Evolutionary conservation across 2,888 invertebrate species (phyloP), one percentile per base, ranked within the genome.

Genomic region (Melieria omissa): DNA sequence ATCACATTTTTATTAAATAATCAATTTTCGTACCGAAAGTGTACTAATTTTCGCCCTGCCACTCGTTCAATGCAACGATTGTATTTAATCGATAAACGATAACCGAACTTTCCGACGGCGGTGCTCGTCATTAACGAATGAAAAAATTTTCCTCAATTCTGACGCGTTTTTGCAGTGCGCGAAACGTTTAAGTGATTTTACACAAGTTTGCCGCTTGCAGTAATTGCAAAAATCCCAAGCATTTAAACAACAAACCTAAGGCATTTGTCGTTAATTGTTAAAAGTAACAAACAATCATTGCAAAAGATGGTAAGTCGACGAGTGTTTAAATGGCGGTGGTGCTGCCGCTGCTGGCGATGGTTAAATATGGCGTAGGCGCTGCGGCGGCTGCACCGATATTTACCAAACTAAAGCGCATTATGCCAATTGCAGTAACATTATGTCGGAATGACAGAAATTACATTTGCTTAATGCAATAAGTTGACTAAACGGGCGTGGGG

Each of bases 281-380:
- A 14, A 1, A 52, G 61, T 41, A n/a, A 12, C 60, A 60, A 44
- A n/a, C 5, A 44, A 52, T 14, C 41, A 29, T 47, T 49, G 41
- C 42, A 16, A 61, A 67, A 42, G 42, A 67, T 67, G 67, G 67
- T 67, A 16, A 67, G 60, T 61, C 44, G 42, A 14, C 10, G 10
- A 6, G 41, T 14, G 42, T 29, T 1, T 42, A 49, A 9, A 10
- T 66, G 41, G 41, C 47, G 44, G 14, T 5, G 42, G 2, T 12
- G 55, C n/a, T 42, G 47, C n/a, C 7, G 58, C 58, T 58, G 58
- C 47, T 67, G 9, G 12, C 44, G 60, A 60, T 61, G 49, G 10
- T 44, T 10, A 49, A 67, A 67, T 60, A 67, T 67, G 52, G 67
- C 67, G 67, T 67, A 52, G 9, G 61, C 49, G 3, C 45, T n/a